Evolutionary conservation across 2,113 vertebrate genomes (phyloP).

Genomic region (Elachura formosa): DNA sequence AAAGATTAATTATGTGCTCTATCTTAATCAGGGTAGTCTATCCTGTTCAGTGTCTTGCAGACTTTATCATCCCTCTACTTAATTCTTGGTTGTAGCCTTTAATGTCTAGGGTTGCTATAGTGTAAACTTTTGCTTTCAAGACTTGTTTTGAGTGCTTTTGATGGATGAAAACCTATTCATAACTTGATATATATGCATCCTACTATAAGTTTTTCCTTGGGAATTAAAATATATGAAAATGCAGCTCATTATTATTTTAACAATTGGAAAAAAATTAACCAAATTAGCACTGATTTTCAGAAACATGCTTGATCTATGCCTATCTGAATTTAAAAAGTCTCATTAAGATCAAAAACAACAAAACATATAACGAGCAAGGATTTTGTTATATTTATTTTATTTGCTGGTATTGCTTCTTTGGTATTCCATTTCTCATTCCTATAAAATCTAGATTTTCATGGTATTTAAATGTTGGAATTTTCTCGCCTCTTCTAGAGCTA

Average conservation of each 20-base stretch:
- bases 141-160: not conserved
- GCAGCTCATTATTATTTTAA: not conserved
- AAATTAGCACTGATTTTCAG: not conserved
- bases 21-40: not conserved
- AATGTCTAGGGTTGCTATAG: not conserved
- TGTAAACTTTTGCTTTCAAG: not conserved
- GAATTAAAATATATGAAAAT: not conserved
- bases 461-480: not conserved
- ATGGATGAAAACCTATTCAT: not conserved
- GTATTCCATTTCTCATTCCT: not conserved
- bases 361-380: not conserved
- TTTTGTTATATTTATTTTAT: not conserved
- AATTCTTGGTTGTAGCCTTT: not conserved
- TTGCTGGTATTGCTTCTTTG: not conserved
- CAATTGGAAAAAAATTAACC: not conserved
- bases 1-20: not conserved
- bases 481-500: not conserved
- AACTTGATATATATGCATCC: not conserved
- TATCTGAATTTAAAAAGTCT: not conserved
- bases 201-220: not conserved
- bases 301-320: not conserved
- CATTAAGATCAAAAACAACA: not conserved
- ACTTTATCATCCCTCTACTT: not conserved
- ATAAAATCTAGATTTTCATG: not conserved
- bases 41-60: not conserved